Evolutionary conservation across 2,797 vertebrate genomes (phyloP), one percentile per base, ranked within the genome.

Genomic region (Galagoides demidoff): DNA sequence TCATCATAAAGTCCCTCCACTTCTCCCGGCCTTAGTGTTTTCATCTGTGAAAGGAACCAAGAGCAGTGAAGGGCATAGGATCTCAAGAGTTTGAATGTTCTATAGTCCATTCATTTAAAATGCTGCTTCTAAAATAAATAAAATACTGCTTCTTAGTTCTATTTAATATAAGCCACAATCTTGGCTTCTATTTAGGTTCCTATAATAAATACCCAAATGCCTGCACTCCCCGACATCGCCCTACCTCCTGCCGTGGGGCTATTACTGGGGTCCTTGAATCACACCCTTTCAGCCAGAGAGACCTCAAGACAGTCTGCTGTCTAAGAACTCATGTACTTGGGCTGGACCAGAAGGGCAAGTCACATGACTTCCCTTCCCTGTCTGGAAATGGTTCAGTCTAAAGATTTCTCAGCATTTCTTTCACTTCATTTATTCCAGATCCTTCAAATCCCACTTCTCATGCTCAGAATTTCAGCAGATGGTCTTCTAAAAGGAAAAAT

Each of bases 331-430:
- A 63, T 76, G 31, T 39, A 25, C 63, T 85, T 83, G 31, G 71
- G 23, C 39, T 78, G 61, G 59, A 73, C 49, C 95, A 96, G 92
- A 84, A 95, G 89, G n/a, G 10, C 29, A 70, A 20, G 43, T 91
- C 94, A 85, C 55, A 29, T 85, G 90, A 92, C 37, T 94, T 85
- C 77, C 78, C 61, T 37, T 74, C 14, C 49, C 34, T 87, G 39
- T 59, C 84, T 90, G 74, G 61, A 95, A 96, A 91, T 79, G 61
- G 81, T 57, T 96, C 61, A 43, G 77, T 95, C 92, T 93, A 61
- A 96, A 93, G 91, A 94, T 90, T 94, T 93, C 90, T 92, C 88
- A 84, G 93, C 49, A 90, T 90, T 90, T 94, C 77, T 94, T 97
- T 85, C 91, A 79, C 52, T 95, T 92, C 89, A 64, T 95, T 96